Conservation (phyloP, 2,113 vertebrate genomes). For the Psittacula cyanocephala region DNA sequence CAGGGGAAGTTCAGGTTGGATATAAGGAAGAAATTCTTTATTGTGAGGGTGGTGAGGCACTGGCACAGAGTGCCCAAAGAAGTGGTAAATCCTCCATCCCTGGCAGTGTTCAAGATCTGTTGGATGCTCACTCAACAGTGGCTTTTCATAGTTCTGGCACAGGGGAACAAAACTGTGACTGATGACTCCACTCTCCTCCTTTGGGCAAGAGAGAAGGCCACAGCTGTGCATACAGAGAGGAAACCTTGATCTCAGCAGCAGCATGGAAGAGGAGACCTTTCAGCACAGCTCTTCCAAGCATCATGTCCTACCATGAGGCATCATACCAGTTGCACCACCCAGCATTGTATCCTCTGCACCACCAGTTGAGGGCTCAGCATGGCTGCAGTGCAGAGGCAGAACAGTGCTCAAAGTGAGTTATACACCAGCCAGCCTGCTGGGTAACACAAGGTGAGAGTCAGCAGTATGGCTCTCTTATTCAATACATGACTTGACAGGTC, state of each 20-base stretch:
- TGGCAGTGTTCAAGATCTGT: background rate
- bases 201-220: background rate
- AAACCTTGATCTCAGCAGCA: background rate
- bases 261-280: background rate
- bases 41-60: background rate
- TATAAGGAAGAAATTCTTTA: background rate
- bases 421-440: background rate
- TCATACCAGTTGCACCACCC: background rate
- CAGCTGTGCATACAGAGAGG: accelerated
- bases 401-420: background rate
- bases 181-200: background rate
- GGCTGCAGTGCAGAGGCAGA: background rate
- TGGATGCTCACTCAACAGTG: background rate
- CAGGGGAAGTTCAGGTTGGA: background rate
- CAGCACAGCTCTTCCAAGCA: background rate
- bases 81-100: background rate
- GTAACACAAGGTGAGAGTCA: background rate
- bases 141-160: background rate
- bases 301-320: background rate
- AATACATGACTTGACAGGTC: background rate
- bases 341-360: background rate
- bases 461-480: background rate
- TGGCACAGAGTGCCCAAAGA: background rate
- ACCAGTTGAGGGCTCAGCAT: accelerated
- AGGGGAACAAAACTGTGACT: accelerated